These are phyloP conservation scores for Zaprionus ornatus DNA, from an alignment of 1,140 invertebrate species.

Conservation along the genomic window DNA sequence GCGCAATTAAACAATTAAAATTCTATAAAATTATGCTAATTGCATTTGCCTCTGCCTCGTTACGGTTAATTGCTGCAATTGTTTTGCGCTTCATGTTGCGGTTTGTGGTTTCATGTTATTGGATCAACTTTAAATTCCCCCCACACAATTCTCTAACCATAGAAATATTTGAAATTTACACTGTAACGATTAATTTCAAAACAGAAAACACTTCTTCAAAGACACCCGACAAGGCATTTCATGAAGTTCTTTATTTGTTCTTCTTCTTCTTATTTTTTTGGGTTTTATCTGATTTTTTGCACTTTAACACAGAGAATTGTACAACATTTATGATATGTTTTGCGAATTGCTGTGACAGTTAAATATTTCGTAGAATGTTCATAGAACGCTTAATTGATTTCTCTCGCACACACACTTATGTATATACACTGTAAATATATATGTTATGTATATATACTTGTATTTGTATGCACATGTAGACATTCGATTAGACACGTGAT, in stretches of 20 bases:
- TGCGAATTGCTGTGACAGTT: conserved; percentile 83
- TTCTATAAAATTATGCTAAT: conserved; percentile 57
- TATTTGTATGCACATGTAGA: background rate
- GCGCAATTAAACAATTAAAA: conserved; percentile 45
- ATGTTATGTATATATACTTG: conserved; percentile 6
- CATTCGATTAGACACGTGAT: conserved; percentile 10
- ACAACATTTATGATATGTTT: conserved; percentile 84
- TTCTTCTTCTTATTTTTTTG: conserved; percentile 4
- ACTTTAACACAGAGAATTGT: conserved; percentile 73
- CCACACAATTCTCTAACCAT: background rate
- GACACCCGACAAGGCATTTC: conserved; percentile 23
- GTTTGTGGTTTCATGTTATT: conserved; percentile 15
- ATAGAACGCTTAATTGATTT: conserved; percentile 14
- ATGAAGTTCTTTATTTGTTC: conserved; percentile 7
- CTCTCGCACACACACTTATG: conserved; percentile 45
- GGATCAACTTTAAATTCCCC: conserved; percentile 9
- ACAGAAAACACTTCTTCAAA: conserved; percentile 8
- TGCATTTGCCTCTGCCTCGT: conserved; percentile 33
- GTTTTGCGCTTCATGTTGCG: conserved; percentile 11
- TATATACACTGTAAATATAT: conserved; percentile 29
- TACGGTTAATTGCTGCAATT: conserved; percentile 38
- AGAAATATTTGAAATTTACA: background rate
- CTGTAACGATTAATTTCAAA: background rate
- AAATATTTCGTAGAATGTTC: conserved; percentile 61
- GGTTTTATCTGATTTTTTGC: conserved; percentile 21